Percentiles rank a stretch among this genome's conserved stretches.
These are phyloP conservation scores for Atrina japonica DNA, from an alignment of 2,888 invertebrate genomes.

Conservation along the genomic window DNA sequence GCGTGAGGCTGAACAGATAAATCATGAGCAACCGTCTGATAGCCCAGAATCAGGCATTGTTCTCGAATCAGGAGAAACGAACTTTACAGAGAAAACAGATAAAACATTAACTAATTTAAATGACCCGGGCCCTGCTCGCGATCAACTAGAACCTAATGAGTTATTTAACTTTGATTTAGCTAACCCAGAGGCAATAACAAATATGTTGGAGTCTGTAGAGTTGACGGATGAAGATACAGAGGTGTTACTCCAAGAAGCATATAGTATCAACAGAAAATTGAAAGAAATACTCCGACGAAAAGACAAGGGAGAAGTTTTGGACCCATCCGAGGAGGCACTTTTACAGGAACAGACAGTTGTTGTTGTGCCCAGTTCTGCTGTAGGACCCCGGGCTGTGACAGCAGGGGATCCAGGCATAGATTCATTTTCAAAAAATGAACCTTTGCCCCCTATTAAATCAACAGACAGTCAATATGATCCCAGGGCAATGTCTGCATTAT, in stretches of 20 bases:
- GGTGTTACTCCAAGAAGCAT: slow-evolving; percentile 66
- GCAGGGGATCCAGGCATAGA: neutral
- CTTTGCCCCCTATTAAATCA: slow-evolving; percentile 41
- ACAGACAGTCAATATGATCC: slow-evolving; percentile 12
- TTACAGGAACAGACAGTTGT: slow-evolving; percentile 32
- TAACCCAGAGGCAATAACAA: slow-evolving; percentile 60
- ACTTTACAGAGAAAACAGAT: slow-evolving; percentile 15
- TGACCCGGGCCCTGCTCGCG: slow-evolving; percentile 4
- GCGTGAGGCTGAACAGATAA: too few species aligned
- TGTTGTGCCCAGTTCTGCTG: slow-evolving; percentile 31
- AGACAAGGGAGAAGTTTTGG: slow-evolving; percentile 39
- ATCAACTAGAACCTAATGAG: slow-evolving; percentile 31
- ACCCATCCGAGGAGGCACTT: slow-evolving; percentile 28
- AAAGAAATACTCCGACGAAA: slow-evolving; percentile 62
- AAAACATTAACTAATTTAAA: slow-evolving; percentile 8
- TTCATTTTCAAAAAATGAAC: slow-evolving; percentile 14
- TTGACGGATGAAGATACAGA: slow-evolving; percentile 72
- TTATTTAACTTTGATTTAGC: slow-evolving; percentile 53
- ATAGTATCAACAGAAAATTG: slow-evolving; percentile 67
- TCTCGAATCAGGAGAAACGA: slow-evolving; percentile 30
- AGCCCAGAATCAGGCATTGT: slow-evolving; percentile 46
- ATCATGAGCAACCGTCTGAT: too few species aligned
- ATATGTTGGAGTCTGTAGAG: slow-evolving; percentile 64
- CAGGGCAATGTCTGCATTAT: slow-evolving; percentile 19
- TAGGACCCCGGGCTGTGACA: slow-evolving; percentile 15